These are phyloP conservation scores for Marmota monax DNA, from an alignment of 2,113 vertebrate species.

Conservation along the genomic window DNA sequence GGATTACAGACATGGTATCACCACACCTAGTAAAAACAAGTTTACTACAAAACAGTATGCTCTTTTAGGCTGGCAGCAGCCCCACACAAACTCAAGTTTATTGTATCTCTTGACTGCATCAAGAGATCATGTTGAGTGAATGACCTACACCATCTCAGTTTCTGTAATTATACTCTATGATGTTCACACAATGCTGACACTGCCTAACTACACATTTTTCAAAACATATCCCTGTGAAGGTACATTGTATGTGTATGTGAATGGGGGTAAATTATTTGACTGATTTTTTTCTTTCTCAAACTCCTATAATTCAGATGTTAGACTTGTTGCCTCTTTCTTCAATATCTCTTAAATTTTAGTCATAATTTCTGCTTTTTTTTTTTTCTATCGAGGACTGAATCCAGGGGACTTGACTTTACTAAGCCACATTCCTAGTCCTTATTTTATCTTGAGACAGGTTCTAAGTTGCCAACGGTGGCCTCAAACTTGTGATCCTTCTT, in stretches of 20 bases:
- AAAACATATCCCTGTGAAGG: not conserved
- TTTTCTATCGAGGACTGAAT: no score
- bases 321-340: not conserved
- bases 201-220: not conserved
- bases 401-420: no score
- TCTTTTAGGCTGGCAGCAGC: not conserved
- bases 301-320: constrained; percentile 25
- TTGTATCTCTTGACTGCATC: not conserved
- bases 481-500: no score
- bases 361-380: not conserved
- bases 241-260: not conserved
- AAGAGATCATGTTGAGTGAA: no score
- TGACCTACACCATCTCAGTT: not conserved
- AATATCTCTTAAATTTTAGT: not conserved
- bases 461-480: no score
- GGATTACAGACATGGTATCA: no score
- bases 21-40: not conserved
- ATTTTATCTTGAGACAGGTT: no score
- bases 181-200: not conserved
- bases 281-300: constrained; percentile 19
- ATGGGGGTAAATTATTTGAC: not conserved
- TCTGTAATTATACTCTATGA: not conserved
- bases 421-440: no score
- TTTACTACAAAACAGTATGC: not conserved
- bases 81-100: not conserved